These are phyloP conservation scores for Chionis minor DNA, from an alignment of 2,113 vertebrate species.

Conservation along the genomic window DNA sequence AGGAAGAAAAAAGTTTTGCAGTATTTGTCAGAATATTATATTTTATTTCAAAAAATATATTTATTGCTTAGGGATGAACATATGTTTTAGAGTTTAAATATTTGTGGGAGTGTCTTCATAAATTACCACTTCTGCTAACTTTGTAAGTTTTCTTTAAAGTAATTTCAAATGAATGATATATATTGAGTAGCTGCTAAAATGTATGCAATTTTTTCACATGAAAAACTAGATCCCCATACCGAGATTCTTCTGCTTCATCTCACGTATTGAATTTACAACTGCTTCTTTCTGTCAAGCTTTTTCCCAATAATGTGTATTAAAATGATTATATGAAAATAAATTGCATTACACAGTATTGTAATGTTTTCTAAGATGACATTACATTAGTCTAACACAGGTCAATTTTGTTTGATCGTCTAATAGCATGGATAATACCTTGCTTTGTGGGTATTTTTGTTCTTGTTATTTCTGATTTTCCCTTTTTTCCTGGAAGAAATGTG, in stretches of 20 bases:
- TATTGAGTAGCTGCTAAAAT: not conserved
- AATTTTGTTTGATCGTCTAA: constrained; percentile 58
- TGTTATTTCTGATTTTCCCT: constrained; percentile 53
- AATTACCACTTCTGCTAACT: not conserved
- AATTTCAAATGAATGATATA: not conserved
- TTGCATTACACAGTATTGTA: constrained; percentile 52
- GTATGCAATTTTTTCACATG: not conserved
- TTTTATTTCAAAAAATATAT: not conserved
- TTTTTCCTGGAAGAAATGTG: constrained; percentile 70
- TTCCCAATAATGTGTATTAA: constrained; percentile 66
- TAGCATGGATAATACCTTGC: constrained; percentile 48
- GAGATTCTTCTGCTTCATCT: not conserved
- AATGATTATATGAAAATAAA: constrained; percentile 68
- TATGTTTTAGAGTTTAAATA: not conserved
- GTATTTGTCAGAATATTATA: not conserved
- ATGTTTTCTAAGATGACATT: constrained; percentile 69
- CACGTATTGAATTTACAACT: constrained; percentile 35
- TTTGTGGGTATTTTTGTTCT: constrained; percentile 56
- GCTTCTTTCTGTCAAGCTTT: constrained; percentile 51
- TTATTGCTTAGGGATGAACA: not conserved
- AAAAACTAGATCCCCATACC: not conserved
- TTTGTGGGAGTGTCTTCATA: not conserved
- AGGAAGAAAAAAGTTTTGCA: not conserved
- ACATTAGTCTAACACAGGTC: constrained; percentile 58
- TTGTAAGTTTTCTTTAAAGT: not conserved